Evolutionary conservation across 1,140 invertebrate species (phyloP).

Genomic region (Tenebrio molitor): DNA sequence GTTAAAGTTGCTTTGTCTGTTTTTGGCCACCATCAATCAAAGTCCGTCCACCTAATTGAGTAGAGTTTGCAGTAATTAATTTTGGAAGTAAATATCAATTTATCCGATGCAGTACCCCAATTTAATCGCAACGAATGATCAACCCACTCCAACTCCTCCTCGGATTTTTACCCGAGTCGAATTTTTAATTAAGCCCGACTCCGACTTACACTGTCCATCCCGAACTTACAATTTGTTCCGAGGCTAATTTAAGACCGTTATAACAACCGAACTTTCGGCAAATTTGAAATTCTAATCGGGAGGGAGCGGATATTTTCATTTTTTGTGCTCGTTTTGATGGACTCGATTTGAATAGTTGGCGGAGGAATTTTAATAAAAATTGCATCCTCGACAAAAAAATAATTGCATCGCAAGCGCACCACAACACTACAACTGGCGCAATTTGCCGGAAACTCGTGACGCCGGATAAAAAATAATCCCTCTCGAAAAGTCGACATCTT

Average conservation of each 20-base stretch:
- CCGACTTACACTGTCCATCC: neutral
- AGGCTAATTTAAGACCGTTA: neutral
- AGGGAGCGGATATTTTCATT: neutral
- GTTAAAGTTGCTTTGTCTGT: conserved; percentile 25
- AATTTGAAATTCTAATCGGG: conserved; percentile 8
- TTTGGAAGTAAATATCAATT: conserved; percentile 27
- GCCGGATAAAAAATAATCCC: no score
- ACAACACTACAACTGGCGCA: no score
- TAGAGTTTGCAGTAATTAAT: conserved; percentile 41
- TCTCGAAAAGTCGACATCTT: neutral
- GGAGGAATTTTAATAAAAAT: neutral
- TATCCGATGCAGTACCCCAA: conserved; percentile 2
- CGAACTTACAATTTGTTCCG: neutral
- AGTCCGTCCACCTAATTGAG: conserved; percentile 28
- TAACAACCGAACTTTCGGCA: neutral
- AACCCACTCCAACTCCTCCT: neutral
- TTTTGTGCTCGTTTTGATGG: neutral
- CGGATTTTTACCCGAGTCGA: no score
- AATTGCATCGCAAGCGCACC: no score
- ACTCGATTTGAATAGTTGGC: neutral
- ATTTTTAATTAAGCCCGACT: no score
- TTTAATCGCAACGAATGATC: neutral
- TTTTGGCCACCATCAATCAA: conserved; percentile 41
- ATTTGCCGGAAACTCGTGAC: no score
- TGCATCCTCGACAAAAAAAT: no score